Evolutionary conservation across 2,888 invertebrate genomes (phyloP).

Genomic region (Limenitis camilla): DNA sequence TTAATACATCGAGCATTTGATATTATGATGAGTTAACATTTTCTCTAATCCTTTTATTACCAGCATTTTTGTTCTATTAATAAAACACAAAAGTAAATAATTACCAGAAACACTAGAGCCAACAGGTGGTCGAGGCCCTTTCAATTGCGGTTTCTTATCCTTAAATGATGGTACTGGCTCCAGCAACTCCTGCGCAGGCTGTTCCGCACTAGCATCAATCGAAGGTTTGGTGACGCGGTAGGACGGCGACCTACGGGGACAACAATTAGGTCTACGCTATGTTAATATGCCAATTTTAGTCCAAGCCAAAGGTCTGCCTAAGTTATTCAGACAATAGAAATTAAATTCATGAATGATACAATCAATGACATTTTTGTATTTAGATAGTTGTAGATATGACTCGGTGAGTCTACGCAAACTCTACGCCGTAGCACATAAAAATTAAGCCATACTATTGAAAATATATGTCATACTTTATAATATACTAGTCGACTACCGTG

Average conservation of each 20-base stretch:
- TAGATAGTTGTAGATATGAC: background rate
- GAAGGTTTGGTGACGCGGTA: constrained; percentile 76
- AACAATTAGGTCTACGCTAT: constrained; percentile 56
- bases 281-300: constrained; percentile 26
- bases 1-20: too few relatives aligned
- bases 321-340: background rate
- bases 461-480: too few relatives aligned
- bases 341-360: too few relatives aligned
- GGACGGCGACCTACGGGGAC: constrained; percentile 76
- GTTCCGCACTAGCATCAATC: constrained; percentile 50
- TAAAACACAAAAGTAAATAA: background rate
- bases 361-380: too few relatives aligned
- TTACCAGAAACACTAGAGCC: constrained; percentile 76
- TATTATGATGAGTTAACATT: too few relatives aligned
- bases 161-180: constrained; percentile 49
- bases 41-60: too few relatives aligned
- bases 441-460: background rate
- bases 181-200: constrained; percentile 40
- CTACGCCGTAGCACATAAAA: constrained; percentile 4
- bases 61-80: too few relatives aligned
- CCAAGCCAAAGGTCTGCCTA: background rate
- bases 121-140: constrained; percentile 68
- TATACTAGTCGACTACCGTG: too few relatives aligned
- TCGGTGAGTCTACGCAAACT: background rate
- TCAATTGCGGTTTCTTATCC: constrained; percentile 57